These are phyloP conservation scores for Monochamus saltuarius DNA, from an alignment of 1,140 invertebrate genomes.

Conservation along the genomic window DNA sequence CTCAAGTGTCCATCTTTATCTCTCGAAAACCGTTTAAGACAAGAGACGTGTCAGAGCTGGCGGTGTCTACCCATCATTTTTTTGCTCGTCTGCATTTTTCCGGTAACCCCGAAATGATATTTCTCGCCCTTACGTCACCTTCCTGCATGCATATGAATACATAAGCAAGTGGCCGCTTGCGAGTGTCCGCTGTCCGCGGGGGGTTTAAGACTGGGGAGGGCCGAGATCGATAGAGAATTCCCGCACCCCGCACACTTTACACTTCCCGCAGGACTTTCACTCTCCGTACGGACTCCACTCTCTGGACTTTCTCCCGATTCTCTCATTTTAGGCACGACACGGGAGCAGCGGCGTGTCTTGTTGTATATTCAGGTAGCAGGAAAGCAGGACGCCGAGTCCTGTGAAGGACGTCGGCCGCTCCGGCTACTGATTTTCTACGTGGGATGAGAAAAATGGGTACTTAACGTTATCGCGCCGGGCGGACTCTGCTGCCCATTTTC, in stretches of 20 bases:
- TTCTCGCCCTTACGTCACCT: conserved; percentile 11
- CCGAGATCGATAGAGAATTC: conserved; percentile 38
- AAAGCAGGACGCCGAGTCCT: not conserved
- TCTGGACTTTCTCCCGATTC: conserved; percentile 41
- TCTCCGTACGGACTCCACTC: conserved; percentile 36
- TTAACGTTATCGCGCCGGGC: too few relatives aligned
- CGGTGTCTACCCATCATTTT: conserved; percentile 14
- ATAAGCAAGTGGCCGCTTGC: conserved; percentile 42
- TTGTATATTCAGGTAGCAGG: conserved; percentile 8
- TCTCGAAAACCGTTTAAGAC: too few relatives aligned
- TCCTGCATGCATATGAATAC: conserved; percentile 38
- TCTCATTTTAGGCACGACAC: not conserved
- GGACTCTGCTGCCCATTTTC: too few relatives aligned
- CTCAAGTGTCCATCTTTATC: too few relatives aligned
- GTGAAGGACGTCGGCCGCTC: too few relatives aligned
- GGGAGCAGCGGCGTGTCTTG: conserved; percentile 9
- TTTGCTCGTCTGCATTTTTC: conserved; percentile 15
- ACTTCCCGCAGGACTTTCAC: conserved; percentile 48
- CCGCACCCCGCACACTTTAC: conserved; percentile 34
- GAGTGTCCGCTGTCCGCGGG: conserved; percentile 29
- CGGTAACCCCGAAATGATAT: conserved; percentile 16
- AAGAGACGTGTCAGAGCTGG: too few relatives aligned
- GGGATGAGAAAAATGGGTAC: too few relatives aligned
- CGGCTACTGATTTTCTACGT: too few relatives aligned
- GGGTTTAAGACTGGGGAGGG: conserved; percentile 27